Evolutionary conservation across 64 coral and sea anemone species (phyloP), one percentile per base, ranked within the genome.

Genomic region (Pachyseris speciosa): DNA sequence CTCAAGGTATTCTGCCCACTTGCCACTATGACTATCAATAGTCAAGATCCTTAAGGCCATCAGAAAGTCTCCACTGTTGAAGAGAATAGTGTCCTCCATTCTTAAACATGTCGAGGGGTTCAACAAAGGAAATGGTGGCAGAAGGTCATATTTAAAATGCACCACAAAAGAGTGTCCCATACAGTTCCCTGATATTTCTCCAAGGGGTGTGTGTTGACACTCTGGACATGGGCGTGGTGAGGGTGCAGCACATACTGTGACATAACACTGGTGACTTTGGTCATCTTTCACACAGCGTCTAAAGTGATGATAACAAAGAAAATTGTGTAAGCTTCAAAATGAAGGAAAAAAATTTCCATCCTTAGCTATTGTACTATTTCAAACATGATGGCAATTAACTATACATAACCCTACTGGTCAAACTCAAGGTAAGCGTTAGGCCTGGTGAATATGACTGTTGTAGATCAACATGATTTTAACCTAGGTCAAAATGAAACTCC

Each of bases 1-100:
- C 48, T 90, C 29, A 43, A 68, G 33, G 34, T 20, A 0, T n/a
- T 80, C 74, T n/a, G 28, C 11, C 17, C 52, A 6, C 7, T 80
- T 40, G 22, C 4, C 47, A 22, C 37, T 67, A 49, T 47, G 50
- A 32, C 20, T 37, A 17, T 81, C 68, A 19, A 60, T 78, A 4
- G 90, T 60, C 37, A 45, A 27, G 26, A 92, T 20, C 38, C 75
- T 85, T 16, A 96, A 67, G 10, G 94, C 94, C 63, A 96, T 53
- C 57, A 96, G 50, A 76, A 71, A 71, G 84, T 96, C 94, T 17
- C 90, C 87, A 25, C 78, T 88, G 64, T 96, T 96, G 49, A 96
- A 89, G 26, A 96, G 65, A 20, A 96, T 64, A 15, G 80, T 88
- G 43, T 80, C 90, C 9, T 86, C 63, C 58, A 93, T 92, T 29